These are phyloP conservation scores for Diplodus puntazzo DNA, from an alignment of 2,797 vertebrate species.

Conservation along the genomic window DNA sequence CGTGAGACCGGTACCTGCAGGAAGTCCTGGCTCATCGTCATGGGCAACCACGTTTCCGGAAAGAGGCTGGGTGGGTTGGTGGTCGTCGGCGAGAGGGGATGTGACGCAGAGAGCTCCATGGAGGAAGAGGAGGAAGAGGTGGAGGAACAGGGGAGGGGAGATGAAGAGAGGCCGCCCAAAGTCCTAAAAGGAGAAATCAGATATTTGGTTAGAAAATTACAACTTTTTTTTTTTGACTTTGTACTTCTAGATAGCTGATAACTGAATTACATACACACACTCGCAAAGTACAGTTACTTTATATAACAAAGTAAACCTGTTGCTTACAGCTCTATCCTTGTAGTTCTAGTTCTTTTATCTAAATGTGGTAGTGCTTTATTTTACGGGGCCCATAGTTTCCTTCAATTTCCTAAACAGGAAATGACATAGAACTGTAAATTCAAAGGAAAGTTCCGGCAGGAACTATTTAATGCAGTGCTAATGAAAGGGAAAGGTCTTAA, in stretches of 20 bases:
- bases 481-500: not conserved
- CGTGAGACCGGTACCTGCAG: constrained; percentile 96
- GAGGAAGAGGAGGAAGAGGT: constrained; percentile 72
- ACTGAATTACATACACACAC: not conserved
- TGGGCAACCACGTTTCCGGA: constrained; percentile 96
- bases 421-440: not conserved
- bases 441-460: not conserved
- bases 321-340: not conserved
- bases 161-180: constrained; percentile 87
- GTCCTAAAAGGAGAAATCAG: constrained; percentile 85
- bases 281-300: not conserved
- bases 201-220: constrained; percentile 3
- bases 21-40: constrained; percentile 96
- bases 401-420: not conserved
- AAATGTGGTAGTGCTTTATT: not conserved
- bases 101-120: constrained; percentile 73
- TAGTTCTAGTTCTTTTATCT: not conserved
- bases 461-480: not conserved
- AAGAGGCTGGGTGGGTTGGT: constrained; percentile 90
- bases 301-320: not conserved
- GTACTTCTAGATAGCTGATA: no score
- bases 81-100: constrained; percentile 87
- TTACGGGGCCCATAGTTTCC: constrained; percentile 5
- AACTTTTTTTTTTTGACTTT: not conserved
- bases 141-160: constrained; percentile 69